Conservation (phyloP, 2,797 vertebrate genomes). For the Liasis olivaceus region DNA sequence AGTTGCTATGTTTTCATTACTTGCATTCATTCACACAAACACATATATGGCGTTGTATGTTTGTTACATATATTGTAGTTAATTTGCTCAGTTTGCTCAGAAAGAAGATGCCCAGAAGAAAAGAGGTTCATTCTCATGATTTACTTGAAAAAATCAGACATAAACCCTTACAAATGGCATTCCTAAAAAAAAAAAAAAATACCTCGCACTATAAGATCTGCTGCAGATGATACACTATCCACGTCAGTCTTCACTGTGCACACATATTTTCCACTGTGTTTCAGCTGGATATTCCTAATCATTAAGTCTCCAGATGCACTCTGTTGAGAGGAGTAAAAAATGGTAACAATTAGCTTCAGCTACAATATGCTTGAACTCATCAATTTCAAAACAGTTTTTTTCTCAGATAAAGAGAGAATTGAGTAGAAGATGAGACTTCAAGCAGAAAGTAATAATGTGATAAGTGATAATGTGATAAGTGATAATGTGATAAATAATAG, state of each 20-base stretch:
- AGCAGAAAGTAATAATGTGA: too few species aligned
- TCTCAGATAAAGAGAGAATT: background rate
- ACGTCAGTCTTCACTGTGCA: conserved; percentile 91
- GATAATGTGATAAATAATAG: too few species aligned
- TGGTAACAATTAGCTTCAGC: background rate
- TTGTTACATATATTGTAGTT: background rate
- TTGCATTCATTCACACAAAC: background rate
- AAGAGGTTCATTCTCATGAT: background rate
- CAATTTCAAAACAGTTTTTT: background rate
- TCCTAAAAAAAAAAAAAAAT: conserved; percentile 14
- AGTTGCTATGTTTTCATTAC: background rate
- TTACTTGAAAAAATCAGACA: background rate
- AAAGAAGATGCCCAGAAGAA: too few species aligned
- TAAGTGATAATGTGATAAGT: too few species aligned
- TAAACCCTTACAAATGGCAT: background rate
- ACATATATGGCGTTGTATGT: background rate
- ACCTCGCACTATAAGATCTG: conserved; percentile 94
- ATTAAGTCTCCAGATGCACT: conserved; percentile 90
- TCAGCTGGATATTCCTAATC: conserved; percentile 95
- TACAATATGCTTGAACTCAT: background rate
- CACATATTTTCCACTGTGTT: conserved; percentile 90
- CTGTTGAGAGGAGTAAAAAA: conserved; percentile 66
- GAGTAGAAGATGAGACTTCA: background rate
- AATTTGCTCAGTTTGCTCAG: background rate
- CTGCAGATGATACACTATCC: conserved; percentile 89